Conservation (phyloP, 2,888 invertebrate genomes). For the Harmothoe impar region DNA sequence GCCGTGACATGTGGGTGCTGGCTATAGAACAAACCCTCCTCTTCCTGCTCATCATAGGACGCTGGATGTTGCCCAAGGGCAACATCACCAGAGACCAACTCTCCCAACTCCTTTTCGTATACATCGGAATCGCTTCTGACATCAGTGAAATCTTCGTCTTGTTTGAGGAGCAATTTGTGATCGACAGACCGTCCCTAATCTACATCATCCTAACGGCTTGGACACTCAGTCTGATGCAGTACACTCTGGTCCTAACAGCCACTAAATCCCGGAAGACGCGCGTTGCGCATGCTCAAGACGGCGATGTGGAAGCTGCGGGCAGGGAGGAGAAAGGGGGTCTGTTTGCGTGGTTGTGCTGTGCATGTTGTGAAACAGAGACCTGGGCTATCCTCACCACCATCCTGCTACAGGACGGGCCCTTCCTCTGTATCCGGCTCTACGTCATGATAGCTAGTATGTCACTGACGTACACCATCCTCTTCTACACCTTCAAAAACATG, state of each 20-base stretch:
- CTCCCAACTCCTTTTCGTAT: slow-evolving; percentile 83
- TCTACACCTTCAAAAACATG: slow-evolving; percentile 79
- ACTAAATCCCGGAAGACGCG: slow-evolving; percentile 76
- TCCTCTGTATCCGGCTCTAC: slow-evolving; percentile 79
- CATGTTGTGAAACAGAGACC: slow-evolving; percentile 79
- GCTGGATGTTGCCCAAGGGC: slow-evolving; percentile 80
- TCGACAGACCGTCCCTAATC: slow-evolving; percentile 75
- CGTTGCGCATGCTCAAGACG: slow-evolving; percentile 52
- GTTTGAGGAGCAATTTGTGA: slow-evolving; percentile 75
- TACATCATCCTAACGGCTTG: slow-evolving; percentile 84
- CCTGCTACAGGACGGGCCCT: slow-evolving; percentile 84
- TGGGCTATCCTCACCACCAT: slow-evolving; percentile 84
- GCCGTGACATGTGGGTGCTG: slow-evolving; percentile 74
- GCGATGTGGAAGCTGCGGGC: slow-evolving; percentile 2
- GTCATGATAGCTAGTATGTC: slow-evolving; percentile 76
- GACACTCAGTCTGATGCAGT: slow-evolving; percentile 81
- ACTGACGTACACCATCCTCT: slow-evolving; percentile 79
- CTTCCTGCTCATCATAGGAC: slow-evolving; percentile 76
- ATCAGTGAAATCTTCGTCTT: slow-evolving; percentile 78
- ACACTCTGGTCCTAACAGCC: slow-evolving; percentile 81
- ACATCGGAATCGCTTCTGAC: slow-evolving; percentile 82
- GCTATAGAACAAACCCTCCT: slow-evolving; percentile 78
- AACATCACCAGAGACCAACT: slow-evolving; percentile 82
- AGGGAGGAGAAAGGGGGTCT: slow-evolving; percentile 30
- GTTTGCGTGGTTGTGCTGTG: slow-evolving; percentile 10